Conservation (phyloP, 2,888 invertebrate genomes). For the Orgyia antiqua region DNA sequence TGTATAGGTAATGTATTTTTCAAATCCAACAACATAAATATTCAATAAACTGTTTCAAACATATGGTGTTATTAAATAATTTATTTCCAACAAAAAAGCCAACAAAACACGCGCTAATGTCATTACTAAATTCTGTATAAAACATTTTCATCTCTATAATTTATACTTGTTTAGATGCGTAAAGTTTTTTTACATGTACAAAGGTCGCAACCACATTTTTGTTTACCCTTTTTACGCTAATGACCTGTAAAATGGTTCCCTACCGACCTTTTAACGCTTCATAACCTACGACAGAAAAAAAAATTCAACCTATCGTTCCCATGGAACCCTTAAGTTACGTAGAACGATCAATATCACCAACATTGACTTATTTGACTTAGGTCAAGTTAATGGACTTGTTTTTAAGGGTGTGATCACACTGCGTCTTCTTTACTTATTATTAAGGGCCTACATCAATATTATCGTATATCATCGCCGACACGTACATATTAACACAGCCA, state of each 20-base stretch:
- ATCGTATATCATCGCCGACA: too few relatives aligned
- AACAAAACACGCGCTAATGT: conserved; percentile 3
- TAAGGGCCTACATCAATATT: too few relatives aligned
- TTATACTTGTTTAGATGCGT: too few relatives aligned
- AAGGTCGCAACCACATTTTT: conserved; percentile 42
- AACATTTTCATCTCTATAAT: conserved; percentile 13
- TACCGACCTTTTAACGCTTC: conserved; percentile 46
- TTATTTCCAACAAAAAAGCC: conserved; percentile 2
- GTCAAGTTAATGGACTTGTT: too few relatives aligned
- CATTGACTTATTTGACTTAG: too few relatives aligned
- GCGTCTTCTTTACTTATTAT: too few relatives aligned
- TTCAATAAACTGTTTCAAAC: background rate
- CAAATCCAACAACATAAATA: too few relatives aligned
- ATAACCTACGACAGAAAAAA: conserved; percentile 43
- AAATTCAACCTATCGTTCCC: conserved; percentile 35
- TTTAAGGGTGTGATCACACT: too few relatives aligned
- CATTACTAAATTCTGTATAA: conserved; percentile 4
- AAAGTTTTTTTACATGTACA: conserved; percentile 25
- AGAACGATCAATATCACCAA: conserved; percentile 18
- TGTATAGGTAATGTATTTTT: too few relatives aligned
- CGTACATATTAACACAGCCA: too few relatives aligned
- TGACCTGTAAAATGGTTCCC: conserved; percentile 62
- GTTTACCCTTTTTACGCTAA: conserved; percentile 60
- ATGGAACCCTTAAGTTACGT: conserved; percentile 19
- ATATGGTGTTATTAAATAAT: conserved; percentile 3